Conservation (phyloP, 2,888 invertebrate species). For the Erannis defoliaria region DNA sequence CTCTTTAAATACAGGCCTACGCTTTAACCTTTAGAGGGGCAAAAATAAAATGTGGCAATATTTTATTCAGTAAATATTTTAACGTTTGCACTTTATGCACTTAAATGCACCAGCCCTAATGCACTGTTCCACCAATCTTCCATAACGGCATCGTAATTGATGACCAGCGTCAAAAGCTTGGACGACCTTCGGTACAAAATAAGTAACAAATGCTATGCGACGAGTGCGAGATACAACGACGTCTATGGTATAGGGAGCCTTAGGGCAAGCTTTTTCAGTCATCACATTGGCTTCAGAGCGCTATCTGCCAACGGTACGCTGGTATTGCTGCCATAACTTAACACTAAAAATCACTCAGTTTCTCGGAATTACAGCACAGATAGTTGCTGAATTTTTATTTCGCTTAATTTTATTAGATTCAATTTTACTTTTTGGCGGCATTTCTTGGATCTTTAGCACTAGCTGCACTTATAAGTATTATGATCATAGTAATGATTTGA, state of each 20-base stretch:
- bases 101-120: slow-evolving; percentile 23
- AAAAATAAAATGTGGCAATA: background rate
- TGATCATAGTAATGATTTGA: too few relatives aligned
- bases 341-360: too few relatives aligned
- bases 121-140: slow-evolving; percentile 19
- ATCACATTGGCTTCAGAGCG: background rate
- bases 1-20: too few relatives aligned
- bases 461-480: too few relatives aligned
- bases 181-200: slow-evolving; percentile 46
- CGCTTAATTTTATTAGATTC: too few relatives aligned
- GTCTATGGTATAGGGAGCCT: background rate
- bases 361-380: too few relatives aligned
- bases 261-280: background rate
- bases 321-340: too few relatives aligned
- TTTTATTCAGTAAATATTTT: slow-evolving; percentile 1
- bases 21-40: background rate
- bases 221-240: background rate
- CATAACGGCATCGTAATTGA: slow-evolving; percentile 44
- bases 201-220: slow-evolving; percentile 39
- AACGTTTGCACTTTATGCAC: slow-evolving; percentile 27
- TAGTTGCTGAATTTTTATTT: too few relatives aligned
- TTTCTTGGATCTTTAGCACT: too few relatives aligned
- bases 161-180: slow-evolving; percentile 40
- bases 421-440: too few relatives aligned
- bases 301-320: too few relatives aligned